These are phyloP conservation scores for Notarius quadriscutis DNA, from an alignment of 2,113 vertebrate species.

Conservation along the genomic window DNA sequence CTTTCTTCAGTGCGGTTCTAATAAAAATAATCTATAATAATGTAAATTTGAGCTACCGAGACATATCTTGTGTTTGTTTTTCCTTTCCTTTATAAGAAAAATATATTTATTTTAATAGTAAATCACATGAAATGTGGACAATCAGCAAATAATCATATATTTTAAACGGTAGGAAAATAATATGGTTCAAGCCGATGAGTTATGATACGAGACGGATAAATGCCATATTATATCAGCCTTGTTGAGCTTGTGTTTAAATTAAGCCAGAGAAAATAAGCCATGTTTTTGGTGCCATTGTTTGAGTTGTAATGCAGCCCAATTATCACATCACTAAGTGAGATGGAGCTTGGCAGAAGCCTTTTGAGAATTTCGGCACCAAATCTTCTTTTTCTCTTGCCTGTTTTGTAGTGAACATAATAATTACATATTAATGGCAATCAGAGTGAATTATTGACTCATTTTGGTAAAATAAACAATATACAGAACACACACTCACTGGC, in stretches of 20 bases:
- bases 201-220: neutral
- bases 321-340: neutral
- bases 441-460: neutral
- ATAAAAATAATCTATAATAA: neutral
- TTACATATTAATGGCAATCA: neutral
- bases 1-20: neutral
- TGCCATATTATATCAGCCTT: neutral
- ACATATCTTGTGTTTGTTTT: neutral
- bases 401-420: neutral
- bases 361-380: constrained; percentile 1
- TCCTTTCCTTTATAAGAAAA: neutral
- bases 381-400: constrained; percentile 1
- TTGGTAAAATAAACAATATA: neutral
- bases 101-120: neutral
- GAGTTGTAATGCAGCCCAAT: neutral
- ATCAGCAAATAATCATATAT: neutral
- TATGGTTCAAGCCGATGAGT: neutral
- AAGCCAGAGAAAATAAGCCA: constrained; percentile 4
- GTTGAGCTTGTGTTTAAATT: constrained; percentile 2
- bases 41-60: neutral
- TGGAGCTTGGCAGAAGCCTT: neutral
- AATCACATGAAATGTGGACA: neutral
- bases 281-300: constrained; percentile 17
- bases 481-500: neutral
- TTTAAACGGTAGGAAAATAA: neutral